Evolutionary conservation across 2,113 vertebrate species (phyloP), one percentile per base, ranked within the genome.

Genomic region (Aspidoscelis tigris): DNA sequence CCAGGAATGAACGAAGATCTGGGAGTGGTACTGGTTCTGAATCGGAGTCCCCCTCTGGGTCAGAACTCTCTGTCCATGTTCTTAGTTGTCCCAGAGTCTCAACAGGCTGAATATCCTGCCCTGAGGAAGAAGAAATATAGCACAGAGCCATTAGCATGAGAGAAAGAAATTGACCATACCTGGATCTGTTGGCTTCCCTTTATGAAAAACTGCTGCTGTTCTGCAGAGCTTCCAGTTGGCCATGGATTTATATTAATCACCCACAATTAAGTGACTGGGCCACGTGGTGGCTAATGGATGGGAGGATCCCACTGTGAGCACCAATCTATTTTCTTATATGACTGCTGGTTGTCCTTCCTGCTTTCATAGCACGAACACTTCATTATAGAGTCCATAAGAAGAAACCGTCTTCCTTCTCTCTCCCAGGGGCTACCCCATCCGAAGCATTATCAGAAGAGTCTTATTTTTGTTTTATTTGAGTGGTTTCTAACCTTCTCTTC

Each of bases 201-300:
- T 5, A 50, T 78, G 82, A 43, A 26, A 6, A 50, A 50, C 24
- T 47, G 73, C 50, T 47, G 82, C 22, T 26, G 82, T 53, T 84
- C 82, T 84, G 82, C 50, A 12, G 82, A 78, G 75, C 88, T 70
- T 86, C 80, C 81, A 24, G 71, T 76, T 87, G 73, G 26, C 84
- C n/a, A 82, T 26, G 85, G 64, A 69, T 82, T 93, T 94, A 94
- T 94, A 94, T 80, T 0, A 0, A 92, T 88, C 75, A 26, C 58
- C 76, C 41, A 74, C 92, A 92, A 94, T 94, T 86, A 93, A 91
- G 90, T 94, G 87, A 89, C 33, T 53, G 11, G 21, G 80, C 84
- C 94, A 92, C 92, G 81, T 94, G 92, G 91, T 88, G 84, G 79
- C 3, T 90, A 91, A 93, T 86, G 41, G 84, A 14, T 69, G 21